Evolutionary conservation across 2,888 invertebrate genomes (phyloP), one percentile per base, ranked within the genome.

Genomic region (Lathronympha strigana): DNA sequence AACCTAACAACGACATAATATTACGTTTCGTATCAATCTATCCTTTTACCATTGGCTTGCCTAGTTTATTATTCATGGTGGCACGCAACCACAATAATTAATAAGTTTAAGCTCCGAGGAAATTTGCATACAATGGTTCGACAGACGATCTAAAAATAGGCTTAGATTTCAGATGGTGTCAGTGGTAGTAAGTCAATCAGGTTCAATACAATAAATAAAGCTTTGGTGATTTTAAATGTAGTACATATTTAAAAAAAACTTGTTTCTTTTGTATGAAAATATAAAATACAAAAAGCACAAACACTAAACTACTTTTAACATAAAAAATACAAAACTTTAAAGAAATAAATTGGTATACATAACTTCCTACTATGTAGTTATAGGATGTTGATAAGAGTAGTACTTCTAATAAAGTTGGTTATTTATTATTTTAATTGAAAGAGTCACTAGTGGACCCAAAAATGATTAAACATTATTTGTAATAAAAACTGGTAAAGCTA

Each of bases 71-170:
- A 90, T 89, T 89, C 88, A 82, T 76, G 73, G 74, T 75, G 68
- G 78, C 76, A 74, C 82, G 78, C 79, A 77, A 72, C 77, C 80
- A 85, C 85, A 88, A 89, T 90, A 89, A 91, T 91, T 90, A 90
- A 89, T 90, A 90, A 90, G 87, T 88, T 90, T 86, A 83, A 87
- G 83, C 83, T 83, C 76, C 75, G 79, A 76, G 71, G 67, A 74
- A 70, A 90, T 91, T 90, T 83, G 82, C 89, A 91, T 90, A 90
- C 91, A 91, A 91, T 90, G 81, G 79, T 49, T 61, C 73, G 70
- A 71, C 74, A 54, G 53, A 61, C 58, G 28, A 57, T 55, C 66
- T 57, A 61, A 68, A 69, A 69, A 68, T 68, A 67, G 58, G 61
- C 58, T 66, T 60, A 60, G 66, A 61, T 60, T 64, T 67, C 62